These are phyloP conservation scores for Rosalia funebris DNA, from an alignment of 2,888 invertebrate genomes.

Conservation along the genomic window DNA sequence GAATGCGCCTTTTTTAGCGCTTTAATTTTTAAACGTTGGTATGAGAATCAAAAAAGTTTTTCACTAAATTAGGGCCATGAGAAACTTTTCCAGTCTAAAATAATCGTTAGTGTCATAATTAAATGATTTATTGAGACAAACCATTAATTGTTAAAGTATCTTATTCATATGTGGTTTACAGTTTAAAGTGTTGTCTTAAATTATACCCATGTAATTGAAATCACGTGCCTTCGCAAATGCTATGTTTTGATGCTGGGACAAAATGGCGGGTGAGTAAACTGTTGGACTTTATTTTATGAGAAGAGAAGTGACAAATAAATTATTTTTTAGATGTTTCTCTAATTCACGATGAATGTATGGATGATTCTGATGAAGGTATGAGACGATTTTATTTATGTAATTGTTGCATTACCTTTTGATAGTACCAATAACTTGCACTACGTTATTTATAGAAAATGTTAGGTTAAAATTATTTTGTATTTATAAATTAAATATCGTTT, in stretches of 20 bases:
- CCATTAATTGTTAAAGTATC: conserved; percentile 27
- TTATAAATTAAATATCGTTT: conserved; percentile 12
- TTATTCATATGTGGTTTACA: conserved; percentile 33
- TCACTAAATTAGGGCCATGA: conserved; percentile 37
- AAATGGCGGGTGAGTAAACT: conserved; percentile 64
- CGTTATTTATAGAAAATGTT: conserved; percentile 17
- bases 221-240: conserved; percentile 62
- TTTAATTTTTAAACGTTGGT: conserved; percentile 39
- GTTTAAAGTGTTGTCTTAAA: conserved; percentile 35
- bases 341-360: conserved; percentile 57
- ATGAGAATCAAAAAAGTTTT: conserved; percentile 41
- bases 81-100: conserved; percentile 38
- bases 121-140: conserved; percentile 30
- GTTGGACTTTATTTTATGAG: conserved; percentile 35
- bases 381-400: conserved; percentile 35
- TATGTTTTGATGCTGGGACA: conserved; percentile 62
- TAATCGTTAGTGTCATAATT: conserved; percentile 36
- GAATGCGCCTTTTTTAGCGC: too few species aligned
- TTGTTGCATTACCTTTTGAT: conserved; percentile 9
- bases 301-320: conserved; percentile 42
- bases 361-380: conserved; percentile 63
- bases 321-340: conserved; percentile 60
- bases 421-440: not conserved
- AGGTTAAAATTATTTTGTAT: conserved; percentile 19
- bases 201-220: conserved; percentile 41